Evolutionary conservation across 2,113 vertebrate genomes (phyloP).

Genomic region (Rhea pennata): DNA sequence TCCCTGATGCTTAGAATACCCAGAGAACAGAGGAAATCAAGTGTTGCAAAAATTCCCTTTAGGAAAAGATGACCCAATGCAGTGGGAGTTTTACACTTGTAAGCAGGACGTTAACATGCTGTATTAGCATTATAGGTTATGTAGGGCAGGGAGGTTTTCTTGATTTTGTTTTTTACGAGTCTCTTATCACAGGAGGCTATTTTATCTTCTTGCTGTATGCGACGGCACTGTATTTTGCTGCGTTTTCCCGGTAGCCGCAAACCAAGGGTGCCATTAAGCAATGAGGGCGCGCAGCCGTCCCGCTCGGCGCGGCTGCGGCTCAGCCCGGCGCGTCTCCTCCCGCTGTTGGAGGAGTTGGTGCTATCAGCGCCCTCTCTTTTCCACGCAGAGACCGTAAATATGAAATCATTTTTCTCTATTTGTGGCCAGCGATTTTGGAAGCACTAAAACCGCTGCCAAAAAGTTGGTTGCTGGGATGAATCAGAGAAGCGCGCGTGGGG

Average conservation of each 20-base stretch:
- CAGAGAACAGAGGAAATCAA: not conserved
- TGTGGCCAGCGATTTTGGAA: not conserved
- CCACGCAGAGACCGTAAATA: not conserved
- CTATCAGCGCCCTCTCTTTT: not conserved
- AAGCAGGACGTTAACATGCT: not conserved
- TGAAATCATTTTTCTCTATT: not conserved
- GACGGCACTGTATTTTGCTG: not conserved
- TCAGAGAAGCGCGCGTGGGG: fast-evolving
- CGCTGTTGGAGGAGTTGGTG: not conserved
- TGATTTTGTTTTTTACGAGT: not conserved
- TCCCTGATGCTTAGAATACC: not conserved
- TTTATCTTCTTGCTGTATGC: not conserved
- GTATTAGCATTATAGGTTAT: not conserved
- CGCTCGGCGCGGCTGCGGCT: not conserved
- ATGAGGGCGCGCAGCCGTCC: fast-evolving
- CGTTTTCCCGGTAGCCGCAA: not conserved
- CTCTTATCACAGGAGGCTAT: not conserved
- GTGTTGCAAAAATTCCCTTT: not conserved
- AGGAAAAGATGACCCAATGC: not conserved
- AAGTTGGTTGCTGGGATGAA: not conserved
- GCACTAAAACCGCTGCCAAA: not conserved
- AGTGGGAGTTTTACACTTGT: not conserved
- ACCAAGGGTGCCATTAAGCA: not conserved
- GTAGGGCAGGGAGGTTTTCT: not conserved
- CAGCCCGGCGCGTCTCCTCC: not conserved